phyloP scores from a whole-genome alignment of 2,113 vertebrate genomes.

The Chaetops frenatus region DNA sequence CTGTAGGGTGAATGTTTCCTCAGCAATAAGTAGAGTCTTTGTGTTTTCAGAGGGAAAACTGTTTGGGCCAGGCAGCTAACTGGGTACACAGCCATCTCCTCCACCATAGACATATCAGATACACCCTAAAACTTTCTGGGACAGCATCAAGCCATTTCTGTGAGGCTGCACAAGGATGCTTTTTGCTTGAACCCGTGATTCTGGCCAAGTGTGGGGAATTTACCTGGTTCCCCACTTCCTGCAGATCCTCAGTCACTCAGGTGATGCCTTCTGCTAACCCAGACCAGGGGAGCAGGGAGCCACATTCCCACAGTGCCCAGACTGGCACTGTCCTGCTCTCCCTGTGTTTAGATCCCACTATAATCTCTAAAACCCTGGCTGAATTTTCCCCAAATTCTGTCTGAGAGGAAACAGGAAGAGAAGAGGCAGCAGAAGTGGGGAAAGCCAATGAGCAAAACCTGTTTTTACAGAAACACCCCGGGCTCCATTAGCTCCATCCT shows the following conservation, averaged over 20 bases:
- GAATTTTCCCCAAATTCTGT: not conserved
- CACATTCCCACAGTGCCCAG: not conserved
- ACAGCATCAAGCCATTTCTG: not conserved
- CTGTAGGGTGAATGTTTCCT: not conserved
- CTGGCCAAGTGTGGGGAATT: not conserved
- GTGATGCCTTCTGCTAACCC: not conserved
- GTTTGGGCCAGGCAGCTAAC: not conserved
- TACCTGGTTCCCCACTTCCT: not conserved
- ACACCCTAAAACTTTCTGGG: not conserved
- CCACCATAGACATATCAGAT: accelerated
- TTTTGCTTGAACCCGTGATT: not conserved
- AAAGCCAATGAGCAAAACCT: not conserved
- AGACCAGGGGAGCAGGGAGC: not conserved
- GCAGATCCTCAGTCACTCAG: not conserved
- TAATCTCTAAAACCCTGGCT: not conserved
- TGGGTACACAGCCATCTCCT: not conserved
- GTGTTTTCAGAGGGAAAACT: not conserved
- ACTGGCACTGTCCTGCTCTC: not conserved
- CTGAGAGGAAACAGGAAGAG: not conserved
- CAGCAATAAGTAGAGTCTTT: not conserved
- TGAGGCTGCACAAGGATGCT: not conserved
- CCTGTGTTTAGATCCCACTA: not conserved
- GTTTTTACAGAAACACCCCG: not conserved
- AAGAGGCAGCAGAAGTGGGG: not conserved
- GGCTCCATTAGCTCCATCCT: not conserved